Evolutionary conservation across 1,140 invertebrate species (phyloP), one percentile per base, ranked within the genome.

Genomic region (Rhynchophorus ferrugineus): DNA sequence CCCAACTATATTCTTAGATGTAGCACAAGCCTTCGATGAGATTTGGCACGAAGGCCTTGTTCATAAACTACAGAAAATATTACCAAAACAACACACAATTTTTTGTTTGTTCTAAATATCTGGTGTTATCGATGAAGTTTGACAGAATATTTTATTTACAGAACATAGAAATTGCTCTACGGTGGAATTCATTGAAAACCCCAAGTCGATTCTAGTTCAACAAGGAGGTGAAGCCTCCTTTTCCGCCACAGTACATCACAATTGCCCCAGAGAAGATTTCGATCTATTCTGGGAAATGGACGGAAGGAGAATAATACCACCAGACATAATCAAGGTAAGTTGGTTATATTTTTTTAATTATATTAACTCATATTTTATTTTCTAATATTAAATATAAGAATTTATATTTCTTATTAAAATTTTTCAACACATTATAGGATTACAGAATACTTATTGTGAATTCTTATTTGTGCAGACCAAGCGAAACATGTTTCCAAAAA

Each of bases 221-320:
- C 63, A 66, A 34, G 72, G 73, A 3, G 59, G 62, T n/a, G 67
- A 55, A 0, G 73, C 66, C 0, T 65, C 63, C 14, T 77, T 77
- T 60, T 74, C 73, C 54, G 69, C 67, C 29, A 50, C 29, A 35
- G 14, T 44, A 9, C 20, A n/a, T 16, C 48, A 44, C 22, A 3
- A 13, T 13, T 16, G 20, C n/a, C 1, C 17, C 16, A 13, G 17
- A 14, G n/a, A 8, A 6, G 37, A 38, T 13, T 14, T 50, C n/a
- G 3, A 34, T 1, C 16, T 50, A 9, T 42, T 50, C 11, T 77
- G 75, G 75, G 66, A 64, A 24, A 68, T 78, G 2, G 73, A 70
- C 44, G 73, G 72, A 35, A 66, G 65, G 21, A 62, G 61, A 36
- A 63, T 46, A 16, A 52, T 63, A 41, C 63, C 67, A 44, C 47